Base-by-base conservation (phyloP, 2,113 vertebrate genomes). In the Gnathonemus longibarbis region DNA sequence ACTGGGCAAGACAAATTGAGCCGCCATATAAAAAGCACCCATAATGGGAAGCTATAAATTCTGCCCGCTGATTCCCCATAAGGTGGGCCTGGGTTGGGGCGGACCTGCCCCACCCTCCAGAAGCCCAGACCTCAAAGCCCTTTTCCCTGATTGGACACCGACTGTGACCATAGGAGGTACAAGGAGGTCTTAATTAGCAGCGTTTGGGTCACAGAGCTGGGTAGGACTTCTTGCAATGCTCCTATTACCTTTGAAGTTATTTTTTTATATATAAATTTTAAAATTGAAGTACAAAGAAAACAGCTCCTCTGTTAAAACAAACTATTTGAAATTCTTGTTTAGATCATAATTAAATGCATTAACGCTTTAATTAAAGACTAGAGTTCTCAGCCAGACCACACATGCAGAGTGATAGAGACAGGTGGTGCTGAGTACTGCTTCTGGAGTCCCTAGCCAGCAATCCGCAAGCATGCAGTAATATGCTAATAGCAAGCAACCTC, bases 291-390 rank as follows among this genome's bases (percentile, higher is more conserved):
- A 50, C 35, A 31, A n/a, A 53, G 9, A 77, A 77, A 39, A 35
- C 10, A 56, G 17, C 19, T 50, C 42, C 56, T 39, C 27, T 15
- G 42, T 24, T 19, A 39, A 90, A 66, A 88, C 3, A 21, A 52
- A 89, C 53, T 21, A 53, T 70, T 62, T 58, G 4, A 88, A 53
- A 53, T 31, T 13, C 56, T 66, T 84, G 39, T 19, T 74, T 90
- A 27, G 19, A 74, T 53, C 35, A 48, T 56, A 90, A 91, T 90
- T 90, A 90, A 84, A 88, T 88, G 31, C 53, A 90, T 66, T 85
- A 84, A 27, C 15, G 9, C 74, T 62, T 87, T 88, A 90, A 88
- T 90, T 84, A 90, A 89, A 86, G 80, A 53, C 74, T 6, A 70
- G 77, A 89, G 17, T n/a, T n/a, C 45, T 74, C 52, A 17, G 17